Evolutionary conservation across 2,888 invertebrate genomes (phyloP), one percentile per base, ranked within the genome.

Genomic region (Phorcus lineatus): DNA sequence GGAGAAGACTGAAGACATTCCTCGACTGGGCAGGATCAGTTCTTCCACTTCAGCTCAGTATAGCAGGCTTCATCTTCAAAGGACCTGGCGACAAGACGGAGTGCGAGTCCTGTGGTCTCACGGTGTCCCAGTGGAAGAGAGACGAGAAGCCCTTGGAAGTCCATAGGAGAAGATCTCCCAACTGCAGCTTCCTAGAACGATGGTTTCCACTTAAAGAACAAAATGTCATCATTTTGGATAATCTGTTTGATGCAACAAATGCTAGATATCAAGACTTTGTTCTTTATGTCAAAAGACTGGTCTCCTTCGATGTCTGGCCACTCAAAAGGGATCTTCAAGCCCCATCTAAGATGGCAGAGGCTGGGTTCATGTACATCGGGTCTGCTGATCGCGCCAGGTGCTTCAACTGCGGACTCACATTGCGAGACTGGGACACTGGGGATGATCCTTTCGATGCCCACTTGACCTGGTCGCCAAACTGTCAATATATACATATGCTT

Each of bases 361-460:
- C 70, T 19, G 70, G 70, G 11, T 70, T 70, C 36, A 17, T 70
- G 19, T 70, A 70, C 31, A 40, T 70, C 6, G 70, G 70, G 3
- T 70, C 70, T 70, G 70, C 70, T 19, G 70, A 70, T 19, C 36
- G 70, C 3, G 40, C 70, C 9, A 16, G 70, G 19, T 70, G 70
- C 40, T 70, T 70, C 40, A 36, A 70, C 70, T 70, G 70, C 11
- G 70, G 40, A n/a, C 36, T 70, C 31, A 70, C 70, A 31, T 11
- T 70, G n/a, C 28, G 70, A 24, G 70, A 70, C 40, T 70, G 70
- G 70, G 70, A 70, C 36, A 70, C 70, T 70, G 40, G 11, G 16
- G 70, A 70, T 70, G 70, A 70, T 40, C 70, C 70, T 11, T 70
- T 70, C 11, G 40, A 19, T 70, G 70, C 31, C 4, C 70, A 70